phyloP scores from a whole-genome alignment of 1,140 invertebrate species.

The Drosophila tropicalis region DNA sequence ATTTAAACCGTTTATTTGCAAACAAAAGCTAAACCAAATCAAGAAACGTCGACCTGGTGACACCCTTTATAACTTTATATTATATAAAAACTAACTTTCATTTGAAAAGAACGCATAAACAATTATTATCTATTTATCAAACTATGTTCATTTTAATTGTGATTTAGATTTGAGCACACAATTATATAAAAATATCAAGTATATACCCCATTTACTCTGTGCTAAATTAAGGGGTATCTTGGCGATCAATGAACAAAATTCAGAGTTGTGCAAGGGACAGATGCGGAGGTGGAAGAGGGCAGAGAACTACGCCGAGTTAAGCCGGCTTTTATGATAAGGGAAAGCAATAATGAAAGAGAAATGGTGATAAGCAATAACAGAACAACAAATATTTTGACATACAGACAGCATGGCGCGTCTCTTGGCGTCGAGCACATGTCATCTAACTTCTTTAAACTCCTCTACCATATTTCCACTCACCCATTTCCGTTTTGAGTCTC shows the following conservation, averaged over 20 bases:
- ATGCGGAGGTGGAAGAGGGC: neutral
- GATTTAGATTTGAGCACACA: no score
- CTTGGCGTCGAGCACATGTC: conserved; percentile 25
- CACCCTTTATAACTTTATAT: neutral
- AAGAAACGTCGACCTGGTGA: neutral
- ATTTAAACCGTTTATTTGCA: conserved; percentile 11
- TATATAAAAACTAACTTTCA: no score
- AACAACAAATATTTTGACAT: neutral
- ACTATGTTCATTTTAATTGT: no score
- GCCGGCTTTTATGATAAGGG: conserved; percentile 30
- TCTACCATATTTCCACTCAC: conserved; percentile 35
- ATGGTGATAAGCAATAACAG: conserved; percentile 37
- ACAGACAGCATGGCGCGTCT: conserved; percentile 62
- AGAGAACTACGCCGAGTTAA: conserved; percentile 10
- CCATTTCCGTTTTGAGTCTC: conserved; percentile 36
- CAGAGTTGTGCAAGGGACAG: neutral
- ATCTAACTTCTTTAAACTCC: neutral
- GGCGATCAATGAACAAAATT: conserved; percentile 1
- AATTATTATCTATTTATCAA: no score
- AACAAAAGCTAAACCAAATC: neutral
- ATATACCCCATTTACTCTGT: neutral
- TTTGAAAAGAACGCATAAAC: no score
- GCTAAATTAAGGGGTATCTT: neutral
- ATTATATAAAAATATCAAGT: no score
- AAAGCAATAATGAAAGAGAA: conserved; percentile 36